Conservation (phyloP, 2,888 invertebrate genomes). For the Himalopsyche tibetana region DNA sequence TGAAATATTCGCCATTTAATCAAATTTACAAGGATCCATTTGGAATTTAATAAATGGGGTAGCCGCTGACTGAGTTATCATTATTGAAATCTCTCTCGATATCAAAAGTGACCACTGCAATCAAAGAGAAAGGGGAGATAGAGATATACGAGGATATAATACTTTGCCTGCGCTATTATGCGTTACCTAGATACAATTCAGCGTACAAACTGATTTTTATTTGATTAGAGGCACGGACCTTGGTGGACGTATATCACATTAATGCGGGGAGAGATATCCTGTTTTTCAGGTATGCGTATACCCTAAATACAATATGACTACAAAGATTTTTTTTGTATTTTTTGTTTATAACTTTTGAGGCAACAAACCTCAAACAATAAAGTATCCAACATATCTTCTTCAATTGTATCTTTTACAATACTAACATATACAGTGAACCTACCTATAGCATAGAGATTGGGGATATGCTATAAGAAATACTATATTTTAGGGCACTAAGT, state of each 20-base stretch:
- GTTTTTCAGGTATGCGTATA: slow-evolving; percentile 61
- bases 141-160: slow-evolving; percentile 18
- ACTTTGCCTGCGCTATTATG: not conserved
- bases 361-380: not conserved
- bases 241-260: slow-evolving; percentile 55
- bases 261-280: slow-evolving; percentile 54
- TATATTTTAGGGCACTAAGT: too few species aligned
- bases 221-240: slow-evolving; percentile 62
- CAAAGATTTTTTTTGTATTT: not conserved
- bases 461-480: too few species aligned
- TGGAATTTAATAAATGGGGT: slow-evolving; percentile 62
- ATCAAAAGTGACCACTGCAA: slow-evolving; percentile 64
- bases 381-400: too few species aligned
- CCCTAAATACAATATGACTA: not conserved
- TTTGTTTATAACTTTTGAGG: too few species aligned
- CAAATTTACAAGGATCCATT: slow-evolving; percentile 48
- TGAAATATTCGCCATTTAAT: slow-evolving; percentile 35
- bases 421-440: too few species aligned
- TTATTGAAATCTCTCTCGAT: slow-evolving; percentile 62
- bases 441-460: too few species aligned
- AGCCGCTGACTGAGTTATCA: slow-evolving; percentile 55
- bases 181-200: slow-evolving; percentile 56
- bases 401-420: too few species aligned
- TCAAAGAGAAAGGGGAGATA: slow-evolving; percentile 54
- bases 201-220: slow-evolving; percentile 63